Base-by-base conservation (phyloP, 2,888 invertebrate species). In the Calliphora vomitoria region DNA sequence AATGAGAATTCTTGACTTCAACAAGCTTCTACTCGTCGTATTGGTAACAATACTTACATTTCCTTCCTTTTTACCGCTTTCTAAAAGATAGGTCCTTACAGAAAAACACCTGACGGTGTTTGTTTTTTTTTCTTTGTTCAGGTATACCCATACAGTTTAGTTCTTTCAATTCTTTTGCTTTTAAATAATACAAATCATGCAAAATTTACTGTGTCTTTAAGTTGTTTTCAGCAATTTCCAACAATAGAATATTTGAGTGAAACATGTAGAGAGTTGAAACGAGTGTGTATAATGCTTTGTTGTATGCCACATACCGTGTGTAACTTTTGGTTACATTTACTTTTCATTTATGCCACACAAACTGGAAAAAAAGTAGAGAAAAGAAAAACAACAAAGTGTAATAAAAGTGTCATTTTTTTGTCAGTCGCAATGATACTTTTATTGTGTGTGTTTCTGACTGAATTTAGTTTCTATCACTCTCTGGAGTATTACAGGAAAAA, bases 1-100 rank as follows among this genome's bases (percentile, higher is more conserved):
- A 85, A 81, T 76, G 76, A 85, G 75, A 71, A 71, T 64, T 71
- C 55, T 81, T 76, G 64, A 85, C 75, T 75, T 80, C 69, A 69
- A 62, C 55, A 69, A 75, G 60, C 53, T 85, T 3, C 44, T 44
- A 11, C 10, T 13, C 13, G 11, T 44, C 44, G 41, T 69, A 62
- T 62, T 64, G 75, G n/a, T 75, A 20, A 55, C 75, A 81, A 81
- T 62, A 35, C 35, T 4, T 35, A 20, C 35, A 81, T 20, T 81
- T 85, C 80, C 69, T 69, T 71, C 10, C 62, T 64, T n/a, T 75
- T 31, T 20, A 66, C 35, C 13, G 6, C 11, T 64, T 64, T 44
- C 10, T 47, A 13, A 64, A 74, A 3, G 41, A 53, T 35, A 64
- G 31, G 64, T 74, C 53, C 72, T 44, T 66, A 55, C 18, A 25